Base-by-base conservation (phyloP, 2,797 vertebrate genomes). In the Sphaeramia orbicularis region DNA sequence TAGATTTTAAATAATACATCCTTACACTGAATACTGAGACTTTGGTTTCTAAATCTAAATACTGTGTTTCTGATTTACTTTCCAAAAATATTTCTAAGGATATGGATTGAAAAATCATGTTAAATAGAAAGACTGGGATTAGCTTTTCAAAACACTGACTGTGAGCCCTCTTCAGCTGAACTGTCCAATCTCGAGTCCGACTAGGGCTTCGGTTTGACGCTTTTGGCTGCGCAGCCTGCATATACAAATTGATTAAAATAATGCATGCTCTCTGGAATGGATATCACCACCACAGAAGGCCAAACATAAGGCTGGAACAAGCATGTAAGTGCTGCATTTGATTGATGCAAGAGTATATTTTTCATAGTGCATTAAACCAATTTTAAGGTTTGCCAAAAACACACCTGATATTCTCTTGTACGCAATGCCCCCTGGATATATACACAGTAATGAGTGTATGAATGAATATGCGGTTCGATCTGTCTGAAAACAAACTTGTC, bases 321-420 rank as follows among this genome's bases (percentile, higher is more conserved):
- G 88, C 87, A 89, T 91, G 83, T 92, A 93, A 94, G 92, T 93
- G 91, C 93, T 93, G 89, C 84, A 86, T 92, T 92, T 91, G 90
- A 93, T 91, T 91, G 86, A 91, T 89, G 85, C 82, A 89, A 91
- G 84, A 87, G 80, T 89, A 83, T 73, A 80, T 81, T 88, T 85
- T 86, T 83, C 76, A 90, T 93, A 93, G 91, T 93, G 92, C 92
- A 93, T 91, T 93, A 81, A 91, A 91, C 89, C 84, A 91, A 85
- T 84, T 87, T 87, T 77, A 86, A 85, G 84, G 82, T 91, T 88
- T 80, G 83, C 80, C 83, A 83, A 89, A 86, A 91, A 89, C 76
- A 92, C 88, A 78, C 86, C 89, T 89, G 88, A 91, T 90, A 89
- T 88, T 83, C 78, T 84, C 84, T 86, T 86, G 80, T 83, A 89